phyloP scores from a whole-genome alignment of 1,140 invertebrate genomes.

The Diploscapter pachys region DNA sequence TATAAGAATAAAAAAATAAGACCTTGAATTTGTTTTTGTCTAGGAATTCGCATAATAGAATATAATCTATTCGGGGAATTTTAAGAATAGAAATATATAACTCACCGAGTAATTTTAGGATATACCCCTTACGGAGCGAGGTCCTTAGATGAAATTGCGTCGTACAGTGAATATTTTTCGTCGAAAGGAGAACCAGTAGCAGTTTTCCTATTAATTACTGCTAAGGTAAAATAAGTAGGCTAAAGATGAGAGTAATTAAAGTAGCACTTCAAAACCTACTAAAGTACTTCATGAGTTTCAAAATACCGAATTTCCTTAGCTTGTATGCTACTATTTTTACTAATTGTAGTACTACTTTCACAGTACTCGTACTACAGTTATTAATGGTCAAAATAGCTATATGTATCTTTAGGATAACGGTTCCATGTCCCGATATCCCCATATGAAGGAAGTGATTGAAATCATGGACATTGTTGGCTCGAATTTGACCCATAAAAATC shows the following conservation, averaged over 20 bases:
- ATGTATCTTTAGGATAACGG: slow-evolving; percentile 10
- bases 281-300: no score
- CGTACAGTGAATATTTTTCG: slow-evolving; percentile 31
- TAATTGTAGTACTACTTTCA: no score
- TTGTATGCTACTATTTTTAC: no score
- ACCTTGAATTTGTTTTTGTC: slow-evolving; percentile 1
- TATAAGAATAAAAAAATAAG: not conserved
- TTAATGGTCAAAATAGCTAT: no score
- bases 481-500: slow-evolving; percentile 33
- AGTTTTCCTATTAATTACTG: slow-evolving; percentile 31
- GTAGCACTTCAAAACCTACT: not conserved
- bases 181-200: slow-evolving; percentile 29
- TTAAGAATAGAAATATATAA: not conserved
- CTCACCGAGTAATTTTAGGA: slow-evolving; percentile 9
- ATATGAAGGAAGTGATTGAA: slow-evolving; percentile 23
- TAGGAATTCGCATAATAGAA: not conserved
- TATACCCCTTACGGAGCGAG: slow-evolving; percentile 32
- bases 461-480: slow-evolving; percentile 19
- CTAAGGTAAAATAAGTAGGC: slow-evolving; percentile 6
- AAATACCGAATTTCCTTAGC: no score
- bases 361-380: no score
- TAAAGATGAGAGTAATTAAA: not conserved
- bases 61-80: no score
- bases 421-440: slow-evolving; percentile 10
- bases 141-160: slow-evolving; percentile 26